These are phyloP conservation scores for Gallinago jamesoni DNA, from an alignment of 2,113 vertebrate species.

Conservation along the genomic window DNA sequence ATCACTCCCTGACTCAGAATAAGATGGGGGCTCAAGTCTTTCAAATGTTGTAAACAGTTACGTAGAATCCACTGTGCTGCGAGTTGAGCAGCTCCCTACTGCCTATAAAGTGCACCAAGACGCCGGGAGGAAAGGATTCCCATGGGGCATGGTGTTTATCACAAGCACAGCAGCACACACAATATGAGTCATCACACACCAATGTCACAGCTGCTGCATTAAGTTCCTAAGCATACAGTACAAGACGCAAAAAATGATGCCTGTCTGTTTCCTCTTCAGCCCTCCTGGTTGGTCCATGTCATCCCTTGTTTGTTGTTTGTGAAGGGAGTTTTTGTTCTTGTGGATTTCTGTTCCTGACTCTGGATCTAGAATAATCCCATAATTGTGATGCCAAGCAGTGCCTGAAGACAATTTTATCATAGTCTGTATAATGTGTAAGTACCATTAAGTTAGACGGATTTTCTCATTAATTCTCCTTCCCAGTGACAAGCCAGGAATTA, in stretches of 20 bases:
- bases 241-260: neutral
- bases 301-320: neutral
- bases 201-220: neutral
- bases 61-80: neutral
- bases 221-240: neutral
- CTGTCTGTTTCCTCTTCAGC: neutral
- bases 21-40: neutral
- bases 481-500: slow-evolving; percentile 80
- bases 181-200: neutral
- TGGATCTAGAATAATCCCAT: neutral
- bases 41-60: neutral
- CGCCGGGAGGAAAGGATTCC: neutral
- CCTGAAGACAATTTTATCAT: slow-evolving; percentile 75
- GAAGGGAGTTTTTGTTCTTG: slow-evolving; percentile 13
- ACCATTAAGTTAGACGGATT: slow-evolving; percentile 77
- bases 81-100: neutral
- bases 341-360: neutral
- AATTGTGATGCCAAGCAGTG: slow-evolving; percentile 60
- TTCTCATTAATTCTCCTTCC: slow-evolving; percentile 79
- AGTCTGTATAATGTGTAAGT: slow-evolving; percentile 78
- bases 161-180: neutral
- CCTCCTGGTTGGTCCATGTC: neutral
- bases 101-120: neutral
- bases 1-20: neutral
- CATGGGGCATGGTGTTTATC: fast-evolving